Evolutionary conservation across 2,888 invertebrate genomes (phyloP), one percentile per base, ranked within the genome.

Genomic region (Pilophorus perplexus): DNA sequence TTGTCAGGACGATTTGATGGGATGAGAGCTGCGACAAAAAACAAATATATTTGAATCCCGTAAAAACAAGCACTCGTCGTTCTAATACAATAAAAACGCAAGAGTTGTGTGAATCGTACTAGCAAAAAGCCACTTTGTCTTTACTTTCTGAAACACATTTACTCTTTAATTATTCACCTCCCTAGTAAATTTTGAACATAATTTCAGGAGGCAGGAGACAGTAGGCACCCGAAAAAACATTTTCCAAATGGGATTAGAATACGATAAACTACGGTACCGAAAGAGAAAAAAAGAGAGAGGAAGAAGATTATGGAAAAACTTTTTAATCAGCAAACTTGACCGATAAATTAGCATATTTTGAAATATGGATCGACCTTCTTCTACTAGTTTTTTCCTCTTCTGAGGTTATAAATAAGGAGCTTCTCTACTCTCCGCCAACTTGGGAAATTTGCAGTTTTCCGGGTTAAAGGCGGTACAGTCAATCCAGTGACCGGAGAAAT

Each of bases 251-350:
- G 6, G 52, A 52, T 14, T 28, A 28, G 23, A 14, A 46, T 46
- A 46, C 23, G 12, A 46, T 52, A 28, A 28, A 28, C 16, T 52
- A 25, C 48, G 18, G 6, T 2, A 8, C 25, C 28, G 52, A 10
- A 27, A 27, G 27, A 27, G 28, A 8, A 48, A 3, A 22, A 20
- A 2, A 12, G 52, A 25, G 12, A 12, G 25, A 52, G 10, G 52
- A 52, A 22, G 52, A 27, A 3, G 28, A 28, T 16, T 33, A 33
- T 33, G 33, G 16, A 52, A 52, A 52, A 52, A 52, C 52, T 52
- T 52, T 52, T 28, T 52, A 52, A 52, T 52, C 25, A 52, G 52
- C 28, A 16, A 52, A 52, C 28, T 52, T 52, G 14, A n/a, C 52
- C 52, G 14, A 52, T 52, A 52, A 52, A 52, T 52, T 52, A 52